These are phyloP conservation scores for Phataginus tetradactyla DNA, from an alignment of 2,797 vertebrate species.

Conservation along the genomic window DNA sequence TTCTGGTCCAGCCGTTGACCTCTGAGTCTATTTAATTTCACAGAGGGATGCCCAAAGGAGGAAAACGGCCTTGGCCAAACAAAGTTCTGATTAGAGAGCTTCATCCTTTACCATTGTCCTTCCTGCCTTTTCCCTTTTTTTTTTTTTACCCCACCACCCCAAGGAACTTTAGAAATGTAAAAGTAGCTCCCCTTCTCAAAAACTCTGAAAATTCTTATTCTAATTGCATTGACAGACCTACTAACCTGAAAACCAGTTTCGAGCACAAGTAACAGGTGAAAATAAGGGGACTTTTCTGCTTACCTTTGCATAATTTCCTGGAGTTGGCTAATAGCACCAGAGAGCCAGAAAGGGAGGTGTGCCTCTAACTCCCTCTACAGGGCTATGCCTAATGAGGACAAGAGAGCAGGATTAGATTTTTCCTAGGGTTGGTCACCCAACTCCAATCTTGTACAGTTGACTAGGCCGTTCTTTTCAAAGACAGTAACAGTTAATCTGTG, in stretches of 20 bases:
- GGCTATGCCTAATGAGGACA: background rate
- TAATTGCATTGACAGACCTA: background rate
- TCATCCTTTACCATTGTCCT: background rate
- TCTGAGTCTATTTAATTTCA: background rate
- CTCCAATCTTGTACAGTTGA: background rate
- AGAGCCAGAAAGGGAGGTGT: background rate
- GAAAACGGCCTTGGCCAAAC: background rate
- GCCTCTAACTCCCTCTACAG: constrained; percentile 66
- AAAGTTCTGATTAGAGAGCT: background rate
- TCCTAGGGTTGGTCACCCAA: background rate
- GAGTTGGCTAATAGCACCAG: background rate
- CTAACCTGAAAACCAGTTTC: background rate
- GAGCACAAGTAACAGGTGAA: constrained; percentile 10
- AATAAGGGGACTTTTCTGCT: background rate
- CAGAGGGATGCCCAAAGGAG: background rate
- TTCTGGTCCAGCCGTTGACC: background rate
- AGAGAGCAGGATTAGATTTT: background rate
- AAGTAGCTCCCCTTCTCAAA: background rate
- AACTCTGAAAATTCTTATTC: background rate
- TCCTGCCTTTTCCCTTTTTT: background rate
- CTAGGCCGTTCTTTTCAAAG: background rate
- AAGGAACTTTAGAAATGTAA: background rate
- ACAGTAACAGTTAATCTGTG: background rate
- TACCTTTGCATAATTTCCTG: background rate
- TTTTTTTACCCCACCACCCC: background rate